Conservation (phyloP, 2,888 invertebrate genomes). For the Ophion ellenae region DNA sequence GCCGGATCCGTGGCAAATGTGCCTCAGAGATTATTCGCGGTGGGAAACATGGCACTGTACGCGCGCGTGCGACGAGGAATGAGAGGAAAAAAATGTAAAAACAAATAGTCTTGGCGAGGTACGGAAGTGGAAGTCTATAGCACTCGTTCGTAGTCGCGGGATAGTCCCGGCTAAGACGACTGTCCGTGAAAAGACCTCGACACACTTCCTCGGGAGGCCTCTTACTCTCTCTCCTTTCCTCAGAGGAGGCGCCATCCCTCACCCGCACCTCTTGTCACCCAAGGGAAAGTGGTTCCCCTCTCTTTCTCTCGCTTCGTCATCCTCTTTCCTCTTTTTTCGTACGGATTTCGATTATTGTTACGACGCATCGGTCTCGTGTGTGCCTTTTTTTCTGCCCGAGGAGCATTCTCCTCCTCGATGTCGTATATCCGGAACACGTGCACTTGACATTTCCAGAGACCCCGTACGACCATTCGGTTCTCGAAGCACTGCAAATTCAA, state of each 20-base stretch:
- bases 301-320: conserved; percentile 55
- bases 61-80: conserved; percentile 12
- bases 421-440: conserved; percentile 18
- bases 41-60: conserved; percentile 30
- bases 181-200: conserved; percentile 84
- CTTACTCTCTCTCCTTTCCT: conserved; percentile 77
- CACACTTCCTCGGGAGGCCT: conserved; percentile 79
- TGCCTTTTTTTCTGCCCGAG: conserved; percentile 4
- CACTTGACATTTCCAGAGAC: neutral
- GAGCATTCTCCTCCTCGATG: conserved; percentile 17
- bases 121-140: conserved; percentile 68
- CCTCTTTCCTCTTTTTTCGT: conserved; percentile 38
- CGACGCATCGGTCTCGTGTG: conserved; percentile 44
- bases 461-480: neutral
- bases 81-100: conserved; percentile 14
- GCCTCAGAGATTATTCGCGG: conserved; percentile 32
- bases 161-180: conserved; percentile 76
- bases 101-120: conserved; percentile 35
- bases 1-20: conserved; percentile 9
- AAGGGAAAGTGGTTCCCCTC: conserved; percentile 82
- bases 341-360: conserved; percentile 68
- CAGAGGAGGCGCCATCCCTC: conserved; percentile 78
- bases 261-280: conserved; percentile 69
- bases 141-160: conserved; percentile 69
- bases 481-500: neutral